Percentiles rank a stretch among this genome's conserved stretches.
These are phyloP conservation scores for Tragopan temminckii DNA, from an alignment of 2,797 vertebrate genomes.

Conservation along the genomic window DNA sequence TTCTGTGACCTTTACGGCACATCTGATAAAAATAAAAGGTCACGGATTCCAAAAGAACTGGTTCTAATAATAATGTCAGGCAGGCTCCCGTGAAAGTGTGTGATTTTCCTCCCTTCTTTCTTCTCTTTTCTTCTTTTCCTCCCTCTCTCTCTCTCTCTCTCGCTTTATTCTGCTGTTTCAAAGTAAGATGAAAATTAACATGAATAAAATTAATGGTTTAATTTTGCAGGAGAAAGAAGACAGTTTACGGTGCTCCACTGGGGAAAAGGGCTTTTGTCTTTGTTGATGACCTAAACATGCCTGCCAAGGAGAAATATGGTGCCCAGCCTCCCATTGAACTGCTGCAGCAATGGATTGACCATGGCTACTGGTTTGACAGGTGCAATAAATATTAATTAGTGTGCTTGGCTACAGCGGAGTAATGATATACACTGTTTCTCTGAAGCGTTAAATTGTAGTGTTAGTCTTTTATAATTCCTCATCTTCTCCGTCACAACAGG, in stretches of 20 bases:
- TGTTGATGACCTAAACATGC: slow-evolving; percentile 87
- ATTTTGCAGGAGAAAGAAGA: slow-evolving; percentile 82
- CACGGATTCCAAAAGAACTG: slow-evolving; percentile 73
- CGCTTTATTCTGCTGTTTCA: slow-evolving; percentile 56
- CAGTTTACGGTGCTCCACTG: slow-evolving; percentile 68
- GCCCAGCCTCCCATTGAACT: slow-evolving; percentile 86
- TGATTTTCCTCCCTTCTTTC: slow-evolving; percentile 64
- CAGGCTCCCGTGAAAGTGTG: slow-evolving; percentile 59
- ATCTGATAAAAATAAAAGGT: slow-evolving; percentile 84
- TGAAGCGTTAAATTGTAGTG: slow-evolving; percentile 88
- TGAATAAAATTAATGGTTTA: slow-evolving; percentile 82
- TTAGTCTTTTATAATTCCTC: slow-evolving; percentile 85
- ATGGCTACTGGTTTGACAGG: slow-evolving; percentile 85
- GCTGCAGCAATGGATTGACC: slow-evolving; percentile 85
- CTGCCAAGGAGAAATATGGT: slow-evolving; percentile 87
- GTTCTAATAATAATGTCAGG: slow-evolving; percentile 80
- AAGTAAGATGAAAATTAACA: slow-evolving; percentile 81
- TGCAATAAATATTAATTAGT: slow-evolving; percentile 90
- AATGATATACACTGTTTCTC: slow-evolving; percentile 86
- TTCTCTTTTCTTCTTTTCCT: slow-evolving; percentile 1
- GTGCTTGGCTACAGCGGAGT: slow-evolving; percentile 85
- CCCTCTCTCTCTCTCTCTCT: not conserved
- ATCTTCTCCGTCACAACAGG: slow-evolving; percentile 83
- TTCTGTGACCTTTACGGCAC: slow-evolving; percentile 83
- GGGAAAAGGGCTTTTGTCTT: slow-evolving; percentile 84